Evolutionary conservation across 2,888 invertebrate species (phyloP).

Genomic region (Pimpla rufipes): DNA sequence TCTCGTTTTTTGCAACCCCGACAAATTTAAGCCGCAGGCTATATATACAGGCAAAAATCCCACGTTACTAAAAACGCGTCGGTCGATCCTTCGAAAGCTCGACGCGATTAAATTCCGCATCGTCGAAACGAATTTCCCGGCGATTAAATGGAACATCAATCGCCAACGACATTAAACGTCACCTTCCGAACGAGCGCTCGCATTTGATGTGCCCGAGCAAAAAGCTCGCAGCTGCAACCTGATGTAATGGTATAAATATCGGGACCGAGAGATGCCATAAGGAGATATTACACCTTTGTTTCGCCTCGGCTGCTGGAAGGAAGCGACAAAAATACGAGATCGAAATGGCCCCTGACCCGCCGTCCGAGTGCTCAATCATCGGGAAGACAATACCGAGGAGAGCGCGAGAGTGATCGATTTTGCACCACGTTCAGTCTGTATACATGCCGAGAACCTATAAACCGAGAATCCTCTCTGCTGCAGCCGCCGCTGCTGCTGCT

Average conservation of each 20-base stretch:
- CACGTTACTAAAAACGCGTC: too few relatives aligned
- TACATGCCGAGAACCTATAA: conserved; percentile 23
- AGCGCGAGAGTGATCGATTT: conserved; percentile 58
- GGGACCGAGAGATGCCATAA: not conserved
- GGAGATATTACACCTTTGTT: conserved; percentile 7
- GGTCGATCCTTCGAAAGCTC: too few relatives aligned
- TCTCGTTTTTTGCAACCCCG: too few relatives aligned
- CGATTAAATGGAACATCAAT: not conserved
- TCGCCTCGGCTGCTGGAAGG: not conserved
- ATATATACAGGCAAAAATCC: too few relatives aligned
- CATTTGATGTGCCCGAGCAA: not conserved
- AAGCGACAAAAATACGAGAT: conserved; percentile 38
- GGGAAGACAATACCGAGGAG: conserved; percentile 15
- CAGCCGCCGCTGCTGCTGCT: conserved; percentile 20
- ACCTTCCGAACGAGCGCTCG: not conserved
- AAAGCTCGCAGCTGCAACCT: not conserved
- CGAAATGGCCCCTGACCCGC: conserved; percentile 47
- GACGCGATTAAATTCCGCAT: too few relatives aligned
- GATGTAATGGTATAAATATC: not conserved
- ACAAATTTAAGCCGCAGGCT: too few relatives aligned
- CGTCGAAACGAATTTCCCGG: not conserved
- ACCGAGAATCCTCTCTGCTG: conserved; percentile 5
- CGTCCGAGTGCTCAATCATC: conserved; percentile 36
- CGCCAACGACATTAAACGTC: not conserved
- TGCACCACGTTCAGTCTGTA: conserved; percentile 42